Conservation (phyloP, 2,797 vertebrate species). For the Dipus sagitta region DNA sequence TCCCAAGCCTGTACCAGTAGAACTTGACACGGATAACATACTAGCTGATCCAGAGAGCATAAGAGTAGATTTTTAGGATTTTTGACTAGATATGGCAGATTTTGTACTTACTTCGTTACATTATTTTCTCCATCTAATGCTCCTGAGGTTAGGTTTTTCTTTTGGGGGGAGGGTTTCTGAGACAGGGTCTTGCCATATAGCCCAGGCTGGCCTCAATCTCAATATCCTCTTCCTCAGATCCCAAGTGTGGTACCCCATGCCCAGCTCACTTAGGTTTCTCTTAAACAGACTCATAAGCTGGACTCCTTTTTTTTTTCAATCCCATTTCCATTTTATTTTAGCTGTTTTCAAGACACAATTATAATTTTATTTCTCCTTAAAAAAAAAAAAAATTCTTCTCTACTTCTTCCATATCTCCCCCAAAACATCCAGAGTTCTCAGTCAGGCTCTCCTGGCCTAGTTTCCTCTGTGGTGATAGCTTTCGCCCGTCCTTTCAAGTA, state of each 20-base stretch:
- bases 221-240: not conserved
- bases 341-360: slow-evolving; percentile 17
- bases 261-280: slow-evolving; percentile 10
- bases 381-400: slow-evolving; percentile 56
- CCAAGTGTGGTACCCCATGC: not conserved
- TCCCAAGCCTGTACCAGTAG: not conserved
- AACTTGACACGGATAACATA: not conserved
- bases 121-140: slow-evolving; percentile 33
- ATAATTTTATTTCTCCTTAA: slow-evolving; percentile 54
- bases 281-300: slow-evolving; percentile 15
- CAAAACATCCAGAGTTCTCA: not conserved
- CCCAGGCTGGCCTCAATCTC: not conserved
- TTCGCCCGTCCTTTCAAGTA: not conserved
- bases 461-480: not conserved
- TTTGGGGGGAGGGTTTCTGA: not conserved
- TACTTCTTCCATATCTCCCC: not conserved
- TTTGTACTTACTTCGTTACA: not conserved
- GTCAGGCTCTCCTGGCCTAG: not conserved
- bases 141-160: slow-evolving; percentile 32
- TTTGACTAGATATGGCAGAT: not conserved
- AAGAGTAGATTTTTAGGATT: slow-evolving; percentile 7
- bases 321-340: slow-evolving; percentile 33
- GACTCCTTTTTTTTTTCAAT: slow-evolving; percentile 39
- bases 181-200: not conserved
- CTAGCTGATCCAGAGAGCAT: slow-evolving; percentile 22